Base-by-base conservation (phyloP, 2,113 vertebrate genomes). In the Psittacus erithacus region DNA sequence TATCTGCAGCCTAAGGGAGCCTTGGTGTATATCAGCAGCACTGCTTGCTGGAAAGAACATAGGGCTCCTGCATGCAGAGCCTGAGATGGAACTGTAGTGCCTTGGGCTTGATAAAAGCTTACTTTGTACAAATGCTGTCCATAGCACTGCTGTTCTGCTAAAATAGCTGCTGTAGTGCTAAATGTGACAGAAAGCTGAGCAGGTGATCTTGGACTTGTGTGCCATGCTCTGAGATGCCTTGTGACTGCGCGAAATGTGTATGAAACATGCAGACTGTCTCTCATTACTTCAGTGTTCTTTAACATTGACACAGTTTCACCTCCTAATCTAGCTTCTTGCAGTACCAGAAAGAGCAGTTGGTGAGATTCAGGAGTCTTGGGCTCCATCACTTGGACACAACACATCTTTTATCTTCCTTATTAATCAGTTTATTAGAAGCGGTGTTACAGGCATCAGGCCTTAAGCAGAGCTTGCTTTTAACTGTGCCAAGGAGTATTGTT, bases 401-500 rank as follows among this genome's bases (percentile, higher is more conserved):
- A 3, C 2, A 3, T 46, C 79, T 75, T n/a, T 52, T 28, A 20
- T 1, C 1, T 35, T 12, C 18, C 55, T 24, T 23, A 3, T 35
- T 4, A 25, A 43, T 17, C 1, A 2, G 38, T 50, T 41, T 38
- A 12, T 43, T 43, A 2, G 7, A 7, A 59, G 43, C 4, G 3
- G 2, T 7, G 7, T 33, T 55, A 38, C 17, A 57, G 41, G n/a
- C 50, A 55, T 47, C 59, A 80, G 70, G 13, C 50, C 52, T 38
- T 44, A 31, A 9, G 28, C 82, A 59, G 67, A 53, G 67, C 73
- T 83, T 70, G 17, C 35, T 52, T 55, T 41, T 10, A 24, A 8
- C 81, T 77, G 63, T 77, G 89, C 78, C 14, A 18, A 46, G 41
- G 55, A 87, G 28, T 23, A 38, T 47, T 84, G 49, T 78, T 87